Evolutionary conservation across 1,140 invertebrate genomes (phyloP), one percentile per base, ranked within the genome.

Genomic region (Drosophila obscura): DNA sequence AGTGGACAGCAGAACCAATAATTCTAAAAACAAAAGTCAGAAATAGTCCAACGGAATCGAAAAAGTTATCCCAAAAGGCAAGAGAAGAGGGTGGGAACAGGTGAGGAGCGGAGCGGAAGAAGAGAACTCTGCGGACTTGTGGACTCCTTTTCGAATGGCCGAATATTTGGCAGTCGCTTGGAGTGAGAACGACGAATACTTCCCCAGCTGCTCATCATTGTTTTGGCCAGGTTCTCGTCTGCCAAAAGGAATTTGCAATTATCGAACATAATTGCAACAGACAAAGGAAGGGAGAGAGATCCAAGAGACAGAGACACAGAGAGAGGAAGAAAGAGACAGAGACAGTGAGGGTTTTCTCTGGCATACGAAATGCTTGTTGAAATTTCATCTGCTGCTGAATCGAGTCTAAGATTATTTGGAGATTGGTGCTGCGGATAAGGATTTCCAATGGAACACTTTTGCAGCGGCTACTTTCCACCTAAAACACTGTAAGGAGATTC

Each of bases 171-270:
- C 63, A 56, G 41, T 59, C 45, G 64, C 48, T 4, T 2, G 52
- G 77, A 83, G 80, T 83, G 80, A 83, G 80, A 83, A 83, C 48
- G 59, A 46, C 35, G 72, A 83, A 83, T 83, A 83, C 72, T 83
- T 83, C 15, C n/a, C 51, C 75, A 83, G 80, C 80, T 83, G 80
- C 80, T 76, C 66, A 57, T 83, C 75, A 83, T 83, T 83, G 80
- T 62, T 80, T 80, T 78, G 56, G 59, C 60, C 35, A 39, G 4
- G 35, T 39, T 39, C 35, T 39, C 9, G 35, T 39, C 35, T 13
- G 61, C 45, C 74, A 57, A 59, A 77, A 69, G 69, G 79, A 82
- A 82, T 82, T 77, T 45, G 79, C 71, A 81, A 82, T 82, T 79
- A 80, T 61, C 46, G 65, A 79, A 68, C 75, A 83, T 83, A 83